Evolutionary conservation across 2,113 vertebrate species (phyloP), one percentile per base, ranked within the genome.

Genomic region (Gobio gobio): DNA sequence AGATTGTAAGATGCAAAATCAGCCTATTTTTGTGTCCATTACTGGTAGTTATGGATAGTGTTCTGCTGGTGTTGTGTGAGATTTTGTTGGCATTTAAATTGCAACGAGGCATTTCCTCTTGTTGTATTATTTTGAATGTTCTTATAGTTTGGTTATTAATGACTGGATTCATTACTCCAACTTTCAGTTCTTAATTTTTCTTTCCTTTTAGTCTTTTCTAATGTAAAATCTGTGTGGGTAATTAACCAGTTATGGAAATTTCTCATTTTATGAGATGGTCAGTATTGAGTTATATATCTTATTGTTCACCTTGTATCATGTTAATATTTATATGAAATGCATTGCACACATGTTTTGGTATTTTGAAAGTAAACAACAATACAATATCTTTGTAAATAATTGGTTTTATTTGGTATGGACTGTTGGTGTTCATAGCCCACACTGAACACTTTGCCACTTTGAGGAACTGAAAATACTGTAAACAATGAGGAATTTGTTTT

Each of bases 391-490:
- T n/a, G 29, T 66, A 72, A 84, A 45, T 36, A 22, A 4, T 74
- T 47, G 5, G 16, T 78, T 88, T 88, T 81, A 83, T 88, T 86
- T 78, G 33, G 36, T 84, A 77, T 76, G 58, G 64, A 75, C 45
- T 26, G 26, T 36, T 70, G 36, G 1, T 76, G 20, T 26, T 86
- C 59, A 36, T 43, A 22, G 47, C 33, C 43, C 78, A 78, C 45
- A 74, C 26, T 36, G 29, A 54, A 61, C 45, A 63, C 13, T 49
- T 66, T 54, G 56, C 83, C 61, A 26, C 33, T 47, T 79, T 78
- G 47, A 72, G 36, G 24, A 68, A 36, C 54, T 24, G 14, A 66
- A 47, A 49, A 13, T 54, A 2, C 13, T 40, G 2, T 64, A 83
- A 86, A 78, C 51, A 72, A 22, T 33, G n/a, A 36, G 40, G 43